Evolutionary conservation across 1,140 invertebrate genomes (phyloP), one percentile per base, ranked within the genome.

Genomic region (Lordiphosa stackelbergi): DNA sequence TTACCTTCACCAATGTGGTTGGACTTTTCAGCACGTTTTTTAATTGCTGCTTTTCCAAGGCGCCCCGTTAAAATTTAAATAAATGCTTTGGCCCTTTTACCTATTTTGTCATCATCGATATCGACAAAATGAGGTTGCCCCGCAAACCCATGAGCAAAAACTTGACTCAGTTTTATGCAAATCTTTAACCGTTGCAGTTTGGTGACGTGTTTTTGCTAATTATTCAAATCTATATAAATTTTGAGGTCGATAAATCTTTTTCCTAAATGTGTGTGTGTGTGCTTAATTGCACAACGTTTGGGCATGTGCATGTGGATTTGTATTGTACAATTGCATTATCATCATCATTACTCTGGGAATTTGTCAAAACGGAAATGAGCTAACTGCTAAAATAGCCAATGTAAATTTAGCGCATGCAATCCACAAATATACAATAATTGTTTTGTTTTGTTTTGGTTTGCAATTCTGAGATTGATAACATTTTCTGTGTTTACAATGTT

Each of bases 41-140:
- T 81, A 79, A 79, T 79, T 79, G 71, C 75, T 31, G 75, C 36
- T 45, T 13, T 36, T 7, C 40, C 9, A 38, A 11, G 22, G 13
- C 19, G 12, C 9, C 16, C 28, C 10, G 16, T 35, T 28, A 48
- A 11, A 35, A 36, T 57, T 31, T 34, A 34, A 42, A 34, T 36
- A 63, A 48, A 38, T 60, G 62, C 41, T 69, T 11, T 59, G 61
- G 56, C 63, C 63, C 47, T 66, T 70, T 70, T 70, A 61, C 36
- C 19, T 11, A 6, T 12, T 41, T 38, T 38, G 16, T 37, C 41
- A 43, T 19, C 19, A 19, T 19, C 19, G 19, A 19, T 19, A 19
- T 47, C 28, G 53, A 40, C 51, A 54, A 38, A 62, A 49, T 69
- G 47, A 28, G 66, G 63, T 69, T 53, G 42, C 57, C 1, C 57